Evolutionary conservation across 2,797 vertebrate species (phyloP).

Genomic region (Hypotaenidia philippensis): DNA sequence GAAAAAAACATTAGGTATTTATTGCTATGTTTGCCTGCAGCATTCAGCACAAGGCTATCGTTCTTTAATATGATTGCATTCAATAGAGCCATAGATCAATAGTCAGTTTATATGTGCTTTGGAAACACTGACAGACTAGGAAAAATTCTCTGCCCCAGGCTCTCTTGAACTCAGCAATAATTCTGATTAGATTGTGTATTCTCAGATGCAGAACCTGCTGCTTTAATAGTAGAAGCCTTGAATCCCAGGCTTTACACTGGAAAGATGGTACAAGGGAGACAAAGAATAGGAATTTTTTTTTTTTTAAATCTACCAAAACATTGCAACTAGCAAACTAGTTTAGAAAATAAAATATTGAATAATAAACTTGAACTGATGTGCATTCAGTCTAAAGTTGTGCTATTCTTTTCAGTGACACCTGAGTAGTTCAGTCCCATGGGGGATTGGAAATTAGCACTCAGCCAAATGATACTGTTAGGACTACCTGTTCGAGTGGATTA

Average conservation of each 20-base stretch:
- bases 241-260: not conserved
- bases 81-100: not conserved
- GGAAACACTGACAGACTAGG: not conserved
- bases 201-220: not conserved
- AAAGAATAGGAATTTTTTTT: not conserved
- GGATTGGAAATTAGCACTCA: not conserved
- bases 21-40: not conserved
- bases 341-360: not conserved
- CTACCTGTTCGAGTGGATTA: not conserved
- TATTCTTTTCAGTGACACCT: not conserved
- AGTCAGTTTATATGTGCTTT: not conserved
- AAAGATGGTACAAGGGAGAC: not conserved
- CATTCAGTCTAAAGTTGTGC: not conserved
- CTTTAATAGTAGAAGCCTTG: not conserved
- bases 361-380: not conserved
- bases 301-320: not conserved
- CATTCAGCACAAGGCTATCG: not conserved
- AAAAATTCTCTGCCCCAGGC: not conserved
- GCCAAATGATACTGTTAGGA: not conserved
- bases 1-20: not conserved
- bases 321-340: fast-evolving
- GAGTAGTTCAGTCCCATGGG: not conserved
- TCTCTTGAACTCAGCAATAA: not conserved
- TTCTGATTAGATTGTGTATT: not conserved
- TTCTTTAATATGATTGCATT: not conserved